These are phyloP conservation scores for Babyrousa celebensis DNA, from an alignment of 2,797 vertebrate genomes.

Conservation along the genomic window DNA sequence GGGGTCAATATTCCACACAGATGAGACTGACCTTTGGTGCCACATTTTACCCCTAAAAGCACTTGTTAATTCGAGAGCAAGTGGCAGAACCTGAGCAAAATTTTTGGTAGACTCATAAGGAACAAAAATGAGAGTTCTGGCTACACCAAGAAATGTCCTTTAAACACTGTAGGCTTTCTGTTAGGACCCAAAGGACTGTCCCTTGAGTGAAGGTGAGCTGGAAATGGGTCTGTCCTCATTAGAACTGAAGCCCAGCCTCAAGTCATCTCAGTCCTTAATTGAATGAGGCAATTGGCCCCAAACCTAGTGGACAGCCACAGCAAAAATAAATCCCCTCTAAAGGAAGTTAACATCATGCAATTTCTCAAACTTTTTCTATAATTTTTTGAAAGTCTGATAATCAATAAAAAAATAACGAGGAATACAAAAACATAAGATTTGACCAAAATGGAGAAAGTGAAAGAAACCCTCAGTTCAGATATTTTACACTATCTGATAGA, in stretches of 20 bases:
- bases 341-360: not conserved
- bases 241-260: not conserved
- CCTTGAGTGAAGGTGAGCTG: not conserved
- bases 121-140: not conserved
- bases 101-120: not conserved
- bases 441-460: not conserved
- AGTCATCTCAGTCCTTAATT: no score
- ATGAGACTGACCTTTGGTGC: not conserved
- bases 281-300: not conserved
- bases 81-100: not conserved
- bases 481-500: not conserved
- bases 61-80: not conserved
- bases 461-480: not conserved
- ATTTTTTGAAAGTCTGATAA: not conserved
- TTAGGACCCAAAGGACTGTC: not conserved
- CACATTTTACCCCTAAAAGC: not conserved
- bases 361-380: not conserved
- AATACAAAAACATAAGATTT: not conserved
- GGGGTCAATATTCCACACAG: not conserved
- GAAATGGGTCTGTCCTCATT: not conserved
- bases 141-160: not conserved
- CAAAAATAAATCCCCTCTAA: not conserved
- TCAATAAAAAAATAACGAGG: not conserved
- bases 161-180: not conserved
- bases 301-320: not conserved